A percentile compares a stretch with the other conserved stretches of the same genome.
Evolutionary conservation across 2,113 vertebrate genomes (phyloP).

Genomic region (Amazona guildingii): DNA sequence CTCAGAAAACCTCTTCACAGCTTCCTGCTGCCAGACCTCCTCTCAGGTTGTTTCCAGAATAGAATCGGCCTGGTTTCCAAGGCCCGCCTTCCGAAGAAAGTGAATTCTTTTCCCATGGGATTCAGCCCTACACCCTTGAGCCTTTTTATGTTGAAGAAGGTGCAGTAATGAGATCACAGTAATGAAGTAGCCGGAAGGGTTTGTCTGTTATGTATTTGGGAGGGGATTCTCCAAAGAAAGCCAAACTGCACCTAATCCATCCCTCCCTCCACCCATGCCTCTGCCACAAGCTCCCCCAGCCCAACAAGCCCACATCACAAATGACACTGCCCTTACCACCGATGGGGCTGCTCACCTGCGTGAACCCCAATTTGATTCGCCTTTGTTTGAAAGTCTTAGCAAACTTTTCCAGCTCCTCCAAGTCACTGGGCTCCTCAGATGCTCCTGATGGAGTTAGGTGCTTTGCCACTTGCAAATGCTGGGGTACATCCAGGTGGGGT

Average conservation of each 20-base stretch:
- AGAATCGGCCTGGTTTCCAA: neutral
- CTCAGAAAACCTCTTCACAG: neutral
- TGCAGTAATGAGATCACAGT: rapidly evolving
- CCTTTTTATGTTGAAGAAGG: neutral
- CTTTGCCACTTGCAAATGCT: constrained; percentile 89
- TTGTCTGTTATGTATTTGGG: neutral
- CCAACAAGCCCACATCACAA: neutral
- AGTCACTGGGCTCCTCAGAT: constrained; percentile 91
- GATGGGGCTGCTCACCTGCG: constrained; percentile 78
- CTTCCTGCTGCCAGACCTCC: neutral
- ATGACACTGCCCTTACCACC: rapidly evolving
- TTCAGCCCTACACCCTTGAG: neutral
- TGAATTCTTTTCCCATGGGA: neutral
- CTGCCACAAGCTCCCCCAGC: neutral
- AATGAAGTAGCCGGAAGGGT: neutral
- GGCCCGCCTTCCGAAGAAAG: neutral
- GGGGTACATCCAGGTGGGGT: constrained; percentile 86
- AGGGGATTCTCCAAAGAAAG: neutral
- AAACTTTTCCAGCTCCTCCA: constrained; percentile 97
- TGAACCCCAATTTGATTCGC: constrained; percentile 97
- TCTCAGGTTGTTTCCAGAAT: neutral
- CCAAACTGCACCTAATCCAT: neutral
- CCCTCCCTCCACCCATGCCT: neutral
- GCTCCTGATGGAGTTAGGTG: constrained; percentile 77
- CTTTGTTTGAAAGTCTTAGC: constrained; percentile 98